Percentiles rank a stretch among this genome's conserved stretches.
phyloP scores from a whole-genome alignment of 2,113 vertebrate genomes.

The Helogale parvula region DNA sequence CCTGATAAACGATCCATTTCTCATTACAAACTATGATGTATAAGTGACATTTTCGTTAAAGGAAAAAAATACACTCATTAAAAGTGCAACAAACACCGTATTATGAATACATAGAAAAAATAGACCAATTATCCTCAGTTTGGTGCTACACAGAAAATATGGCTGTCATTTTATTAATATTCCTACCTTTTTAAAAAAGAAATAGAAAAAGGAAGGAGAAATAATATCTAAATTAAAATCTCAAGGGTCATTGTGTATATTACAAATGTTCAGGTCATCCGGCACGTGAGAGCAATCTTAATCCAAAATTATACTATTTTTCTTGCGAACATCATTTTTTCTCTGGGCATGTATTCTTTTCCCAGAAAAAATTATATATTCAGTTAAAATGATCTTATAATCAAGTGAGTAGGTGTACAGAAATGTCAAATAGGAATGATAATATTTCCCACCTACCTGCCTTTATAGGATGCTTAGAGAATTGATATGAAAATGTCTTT shows the following conservation, averaged over 20 bases:
- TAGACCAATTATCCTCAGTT: not conserved
- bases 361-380: conserved; percentile 49
- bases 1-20: not conserved
- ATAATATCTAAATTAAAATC: conserved; percentile 6
- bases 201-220: not conserved
- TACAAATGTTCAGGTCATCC: not conserved
- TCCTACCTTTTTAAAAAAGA: not conserved
- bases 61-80: not conserved
- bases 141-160: not conserved
- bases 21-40: not conserved
- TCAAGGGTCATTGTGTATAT: not conserved
- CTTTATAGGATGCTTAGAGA: conserved; percentile 60
- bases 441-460: conserved; percentile 72
- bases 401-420: conserved; percentile 62
- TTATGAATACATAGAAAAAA: not conserved
- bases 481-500: conserved; percentile 73
- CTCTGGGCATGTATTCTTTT: conserved; percentile 40
- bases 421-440: conserved; percentile 74
- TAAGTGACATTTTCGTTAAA: not conserved
- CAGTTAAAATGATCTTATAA: conserved; percentile 68
- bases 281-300: not conserved
- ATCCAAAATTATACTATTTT: not conserved
- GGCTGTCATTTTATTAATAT: not conserved
- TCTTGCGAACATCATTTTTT: not conserved
- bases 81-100: not conserved